These are phyloP conservation scores for Pelusios castaneus DNA, from an alignment of 2,113 vertebrate genomes.

Conservation along the genomic window DNA sequence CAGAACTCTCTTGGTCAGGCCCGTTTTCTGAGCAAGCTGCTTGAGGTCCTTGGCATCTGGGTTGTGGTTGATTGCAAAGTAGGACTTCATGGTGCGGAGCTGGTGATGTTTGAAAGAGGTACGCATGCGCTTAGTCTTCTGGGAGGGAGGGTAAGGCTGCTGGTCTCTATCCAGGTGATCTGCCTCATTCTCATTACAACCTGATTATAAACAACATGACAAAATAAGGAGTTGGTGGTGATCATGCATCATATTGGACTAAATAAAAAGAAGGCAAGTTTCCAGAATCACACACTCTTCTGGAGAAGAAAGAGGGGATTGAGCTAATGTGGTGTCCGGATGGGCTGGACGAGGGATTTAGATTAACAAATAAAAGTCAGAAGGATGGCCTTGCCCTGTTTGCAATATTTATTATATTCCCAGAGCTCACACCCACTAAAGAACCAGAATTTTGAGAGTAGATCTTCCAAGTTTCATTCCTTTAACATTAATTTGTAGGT, in stretches of 20 bases:
- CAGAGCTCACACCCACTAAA: slow-evolving; percentile 14
- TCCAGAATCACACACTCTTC: not conserved
- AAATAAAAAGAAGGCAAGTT: not conserved
- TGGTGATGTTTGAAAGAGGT: slow-evolving; percentile 99
- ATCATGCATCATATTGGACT: fast-evolving
- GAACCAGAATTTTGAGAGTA: not conserved
- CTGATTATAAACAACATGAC: slow-evolving; percentile 68
- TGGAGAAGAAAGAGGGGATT: not conserved
- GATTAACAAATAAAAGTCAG: not conserved
- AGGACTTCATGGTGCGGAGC: slow-evolving; percentile 99
- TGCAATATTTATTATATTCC: not conserved
- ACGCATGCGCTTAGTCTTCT: slow-evolving; percentile 99
- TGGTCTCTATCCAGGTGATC: slow-evolving; percentile 98
- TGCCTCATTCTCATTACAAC: slow-evolving; percentile 97
- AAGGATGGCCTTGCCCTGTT: not conserved
- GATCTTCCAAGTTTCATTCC: slow-evolving; percentile 45
- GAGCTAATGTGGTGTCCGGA: not conserved
- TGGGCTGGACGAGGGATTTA: not conserved
- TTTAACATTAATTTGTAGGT: slow-evolving; percentile 61
- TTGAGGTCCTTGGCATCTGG: slow-evolving; percentile 99
- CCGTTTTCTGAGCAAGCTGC: slow-evolving; percentile 99
- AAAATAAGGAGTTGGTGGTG: not conserved
- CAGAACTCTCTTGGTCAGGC: slow-evolving; percentile 98
- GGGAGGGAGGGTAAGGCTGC: slow-evolving; percentile 94
- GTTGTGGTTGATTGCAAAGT: slow-evolving; percentile 99